Conservation (phyloP, 2,113 vertebrate species). For the Clarias batrachus region DNA sequence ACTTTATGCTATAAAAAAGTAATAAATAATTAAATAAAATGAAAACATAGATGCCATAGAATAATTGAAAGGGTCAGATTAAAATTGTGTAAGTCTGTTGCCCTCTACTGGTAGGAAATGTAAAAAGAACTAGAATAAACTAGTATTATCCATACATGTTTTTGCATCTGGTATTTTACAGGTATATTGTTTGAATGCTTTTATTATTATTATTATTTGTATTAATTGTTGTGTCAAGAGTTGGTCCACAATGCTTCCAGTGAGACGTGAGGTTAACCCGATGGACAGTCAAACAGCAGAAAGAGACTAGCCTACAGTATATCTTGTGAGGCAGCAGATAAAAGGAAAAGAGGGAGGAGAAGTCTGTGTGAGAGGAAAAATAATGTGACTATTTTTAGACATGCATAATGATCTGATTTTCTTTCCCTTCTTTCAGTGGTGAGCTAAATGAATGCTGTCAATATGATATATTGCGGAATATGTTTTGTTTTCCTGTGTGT, state of each 20-base stretch:
- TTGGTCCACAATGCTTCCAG: background rate
- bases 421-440: constrained; percentile 6
- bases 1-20: background rate
- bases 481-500: background rate
- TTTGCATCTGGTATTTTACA: background rate
- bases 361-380: constrained; percentile 31
- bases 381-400: constrained; percentile 48
- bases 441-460: constrained; percentile 45
- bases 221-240: background rate
- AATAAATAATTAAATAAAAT: background rate
- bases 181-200: no score
- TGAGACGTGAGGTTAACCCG: constrained; percentile 29
- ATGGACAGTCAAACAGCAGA: constrained; percentile 10
- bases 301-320: background rate
- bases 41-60: background rate
- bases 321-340: constrained; percentile 32
- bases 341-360: constrained; percentile 31
- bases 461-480: constrained; percentile 40
- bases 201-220: background rate
- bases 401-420: constrained; percentile 47
- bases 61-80: background rate
- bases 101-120: constrained; percentile 34
- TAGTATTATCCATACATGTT: background rate
- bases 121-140: background rate
- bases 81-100: constrained; percentile 2